phyloP scores from a whole-genome alignment of 2,797 vertebrate genomes.

The Pangasius larnaudii region DNA sequence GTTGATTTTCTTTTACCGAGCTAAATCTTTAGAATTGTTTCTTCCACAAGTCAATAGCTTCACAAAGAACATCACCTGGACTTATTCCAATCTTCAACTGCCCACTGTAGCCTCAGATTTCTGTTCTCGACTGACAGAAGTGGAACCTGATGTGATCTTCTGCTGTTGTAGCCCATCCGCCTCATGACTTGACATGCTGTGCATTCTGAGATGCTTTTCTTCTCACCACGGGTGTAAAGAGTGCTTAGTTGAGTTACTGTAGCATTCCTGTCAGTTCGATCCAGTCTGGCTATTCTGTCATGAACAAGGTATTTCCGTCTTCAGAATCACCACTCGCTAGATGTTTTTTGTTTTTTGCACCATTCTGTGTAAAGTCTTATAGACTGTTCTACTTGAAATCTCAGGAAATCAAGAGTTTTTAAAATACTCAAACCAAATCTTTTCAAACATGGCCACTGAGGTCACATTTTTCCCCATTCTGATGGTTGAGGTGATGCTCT shows the following conservation, averaged over 20 bases:
- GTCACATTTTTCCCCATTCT: background rate
- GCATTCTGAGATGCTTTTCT: background rate
- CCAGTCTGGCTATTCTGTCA: background rate
- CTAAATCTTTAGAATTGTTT: background rate
- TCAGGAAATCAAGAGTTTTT: background rate
- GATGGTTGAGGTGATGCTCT: background rate
- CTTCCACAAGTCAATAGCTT: background rate
- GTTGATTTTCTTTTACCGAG: background rate
- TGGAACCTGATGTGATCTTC: background rate
- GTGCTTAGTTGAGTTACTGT: background rate
- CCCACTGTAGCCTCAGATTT: background rate
- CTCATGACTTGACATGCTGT: background rate
- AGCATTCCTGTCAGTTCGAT: background rate
- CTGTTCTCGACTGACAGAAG: background rate
- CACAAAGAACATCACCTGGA: too few species aligned
- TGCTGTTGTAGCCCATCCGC: background rate
- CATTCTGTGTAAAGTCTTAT: background rate
- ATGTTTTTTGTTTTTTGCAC: background rate
- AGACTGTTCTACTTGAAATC: background rate
- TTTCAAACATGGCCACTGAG: background rate
- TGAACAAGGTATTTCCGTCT: background rate
- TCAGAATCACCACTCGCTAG: background rate
- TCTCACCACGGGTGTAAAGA: background rate
- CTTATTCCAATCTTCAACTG: background rate
- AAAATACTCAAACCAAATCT: background rate